Evolutionary conservation across 2,888 invertebrate genomes (phyloP), one percentile per base, ranked within the genome.

Genomic region (Pyrrhosoma nymphula): DNA sequence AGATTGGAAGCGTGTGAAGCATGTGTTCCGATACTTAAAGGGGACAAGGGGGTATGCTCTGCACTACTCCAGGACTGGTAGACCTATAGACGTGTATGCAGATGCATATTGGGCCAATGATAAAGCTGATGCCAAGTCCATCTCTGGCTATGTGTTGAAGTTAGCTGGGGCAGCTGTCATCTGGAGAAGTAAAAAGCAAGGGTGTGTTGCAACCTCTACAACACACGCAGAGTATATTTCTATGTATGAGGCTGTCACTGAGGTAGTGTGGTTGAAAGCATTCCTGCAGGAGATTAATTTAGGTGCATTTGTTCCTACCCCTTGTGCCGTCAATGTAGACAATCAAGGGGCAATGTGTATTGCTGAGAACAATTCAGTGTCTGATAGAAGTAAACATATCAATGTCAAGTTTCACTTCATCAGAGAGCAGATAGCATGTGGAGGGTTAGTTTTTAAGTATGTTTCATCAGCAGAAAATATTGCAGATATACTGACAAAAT

Each of bases 141-240:
- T 88, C 47, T 88, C 88, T 35, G 88, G 88, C 88, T 88, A 88
- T 39, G 88, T 88, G 35, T 18, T 88, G 0, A 88, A 47, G 39
- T 88, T 88, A 88, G 88, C 88, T 88, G 88, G 88, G 88, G 88
- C 88, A 88, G 88, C 88, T 39, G 88, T 88, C 1, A 39, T 47
- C 20, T 88, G 88, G 88, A 88, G 88, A 23, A 88, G 88, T 88
- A 88, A 23, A 20, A 88, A 88, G 47, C 88, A 88, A 39, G 88
- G 88, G 18, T 88, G 88, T 88, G 35, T 88, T 39, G 88, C 88
- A 39, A 88, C 88, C 35, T 88, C 88, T 88, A 88, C 39, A 39
- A 88, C 88, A 39, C 88, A 88, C 23, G 88, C 88, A 20, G 88
- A 88, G 18, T 88, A 47, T 88, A 47, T 90, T 23, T 3, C n/a